Evolutionary conservation across 1,140 invertebrate species (phyloP).

Genomic region (Limonius californicus): DNA sequence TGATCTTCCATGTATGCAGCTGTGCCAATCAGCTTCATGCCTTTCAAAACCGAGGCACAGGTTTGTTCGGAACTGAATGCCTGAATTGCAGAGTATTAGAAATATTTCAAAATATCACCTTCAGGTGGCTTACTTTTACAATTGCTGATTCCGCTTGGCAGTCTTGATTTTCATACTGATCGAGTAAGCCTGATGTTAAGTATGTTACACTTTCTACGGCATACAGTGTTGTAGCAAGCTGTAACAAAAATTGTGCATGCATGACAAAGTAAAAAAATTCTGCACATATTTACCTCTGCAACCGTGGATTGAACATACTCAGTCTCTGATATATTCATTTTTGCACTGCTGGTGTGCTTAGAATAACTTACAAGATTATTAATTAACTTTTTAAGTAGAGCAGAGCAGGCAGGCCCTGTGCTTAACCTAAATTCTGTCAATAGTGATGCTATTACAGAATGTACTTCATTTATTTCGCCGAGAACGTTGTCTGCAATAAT

Average conservation of each 20-base stretch:
- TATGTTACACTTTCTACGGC: conserved; percentile 77
- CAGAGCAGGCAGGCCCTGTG: conserved; percentile 41
- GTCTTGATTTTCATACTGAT: conserved; percentile 66
- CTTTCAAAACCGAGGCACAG: conserved; percentile 60
- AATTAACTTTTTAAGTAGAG: conserved; percentile 49
- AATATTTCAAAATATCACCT: too few species aligned
- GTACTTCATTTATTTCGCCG: conserved; percentile 38
- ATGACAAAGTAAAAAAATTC: background rate
- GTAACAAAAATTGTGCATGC: conserved; percentile 19
- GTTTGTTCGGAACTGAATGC: conserved; percentile 53
- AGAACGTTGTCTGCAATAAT: conserved; percentile 44
- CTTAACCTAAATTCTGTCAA: conserved; percentile 43
- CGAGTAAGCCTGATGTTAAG: conserved; percentile 65
- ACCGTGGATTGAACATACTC: conserved; percentile 29
- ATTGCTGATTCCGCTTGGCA: conserved; percentile 74
- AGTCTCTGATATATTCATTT: conserved; percentile 21
- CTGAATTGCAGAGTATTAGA: too few species aligned
- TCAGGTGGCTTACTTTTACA: conserved; percentile 69
- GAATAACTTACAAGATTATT: conserved; percentile 57
- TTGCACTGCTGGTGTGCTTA: conserved; percentile 35
- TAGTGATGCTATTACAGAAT: conserved; percentile 34
- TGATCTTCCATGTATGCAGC: conserved; percentile 64
- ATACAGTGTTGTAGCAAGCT: conserved; percentile 57
- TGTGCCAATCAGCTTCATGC: conserved; percentile 63
- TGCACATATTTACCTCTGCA: conserved; percentile 28